phyloP scores from a whole-genome alignment of 2,113 vertebrate species.

The Phalacrocorax aristotelis region DNA sequence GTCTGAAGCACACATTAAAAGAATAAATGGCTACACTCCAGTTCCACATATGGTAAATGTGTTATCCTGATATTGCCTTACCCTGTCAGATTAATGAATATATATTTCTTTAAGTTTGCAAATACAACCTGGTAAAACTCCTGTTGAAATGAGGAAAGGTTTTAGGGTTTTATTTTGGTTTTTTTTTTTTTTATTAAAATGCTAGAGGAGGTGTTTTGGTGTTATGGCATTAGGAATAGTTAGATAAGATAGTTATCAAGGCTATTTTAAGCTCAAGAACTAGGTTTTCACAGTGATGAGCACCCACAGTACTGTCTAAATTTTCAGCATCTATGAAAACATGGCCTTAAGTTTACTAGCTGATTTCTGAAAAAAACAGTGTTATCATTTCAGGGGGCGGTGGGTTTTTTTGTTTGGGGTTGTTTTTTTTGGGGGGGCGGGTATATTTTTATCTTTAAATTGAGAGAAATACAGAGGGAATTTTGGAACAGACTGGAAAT shows the following conservation, averaged over 20 bases:
- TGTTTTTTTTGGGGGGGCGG: no score
- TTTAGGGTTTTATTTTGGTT: background rate
- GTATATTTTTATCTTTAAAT: background rate
- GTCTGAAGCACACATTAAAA: slow-evolving; percentile 10
- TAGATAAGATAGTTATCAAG: background rate
- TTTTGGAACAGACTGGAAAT: background rate
- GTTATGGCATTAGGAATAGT: background rate
- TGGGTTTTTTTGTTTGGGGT: no score
- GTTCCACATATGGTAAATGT: background rate
- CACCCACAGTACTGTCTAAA: background rate
- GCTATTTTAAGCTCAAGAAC: background rate
- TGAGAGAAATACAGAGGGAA: background rate
- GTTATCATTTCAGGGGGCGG: background rate
- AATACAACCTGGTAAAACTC: background rate
- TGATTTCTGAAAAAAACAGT: background rate
- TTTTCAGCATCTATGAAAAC: background rate
- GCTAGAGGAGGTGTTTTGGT: background rate
- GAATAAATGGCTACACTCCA: background rate
- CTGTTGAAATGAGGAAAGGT: background rate
- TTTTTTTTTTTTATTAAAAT: background rate
- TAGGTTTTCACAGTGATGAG: background rate
- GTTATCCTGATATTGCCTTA: background rate
- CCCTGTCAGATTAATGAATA: background rate
- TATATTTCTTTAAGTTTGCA: background rate
- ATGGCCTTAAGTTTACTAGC: background rate